A percentile compares a stretch with the other conserved stretches of the same genome.
phyloP scores from a whole-genome alignment of 2,888 invertebrate species.

The Pelosia muscerda region DNA sequence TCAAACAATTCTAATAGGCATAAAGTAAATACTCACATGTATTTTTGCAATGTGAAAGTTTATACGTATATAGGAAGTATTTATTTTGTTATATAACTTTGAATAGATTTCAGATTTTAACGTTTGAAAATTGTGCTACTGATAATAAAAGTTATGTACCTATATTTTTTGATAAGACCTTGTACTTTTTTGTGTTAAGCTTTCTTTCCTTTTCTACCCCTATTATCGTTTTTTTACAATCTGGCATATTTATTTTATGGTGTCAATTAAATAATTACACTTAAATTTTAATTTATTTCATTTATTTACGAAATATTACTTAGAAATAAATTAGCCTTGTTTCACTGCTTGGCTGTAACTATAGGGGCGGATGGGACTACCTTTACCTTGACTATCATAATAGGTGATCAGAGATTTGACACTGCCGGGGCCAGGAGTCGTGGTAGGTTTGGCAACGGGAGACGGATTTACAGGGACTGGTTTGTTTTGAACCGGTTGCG shows the following conservation, averaged over 20 bases:
- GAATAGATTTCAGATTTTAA: not conserved
- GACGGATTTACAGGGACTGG: constrained; percentile 70
- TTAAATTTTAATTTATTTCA: not conserved
- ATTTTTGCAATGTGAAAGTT: not conserved
- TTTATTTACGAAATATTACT: constrained; percentile 5
- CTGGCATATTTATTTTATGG: too few species aligned
- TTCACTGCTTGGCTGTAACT: constrained; percentile 82
- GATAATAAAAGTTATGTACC: too few species aligned
- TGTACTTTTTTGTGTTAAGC: too few species aligned
- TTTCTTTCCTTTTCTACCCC: too few species aligned
- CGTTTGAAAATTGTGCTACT: not conserved
- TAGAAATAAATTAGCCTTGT: constrained; percentile 65
- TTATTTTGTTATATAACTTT: not conserved
- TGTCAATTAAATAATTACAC: not conserved
- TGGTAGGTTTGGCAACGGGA: constrained; percentile 61
- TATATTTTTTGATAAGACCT: too few species aligned
- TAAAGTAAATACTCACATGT: not conserved
- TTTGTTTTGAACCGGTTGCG: constrained; percentile 51
- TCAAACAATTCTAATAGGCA: not conserved
- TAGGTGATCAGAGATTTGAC: constrained; percentile 77
- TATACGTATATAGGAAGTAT: not conserved
- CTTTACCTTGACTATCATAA: constrained; percentile 79
- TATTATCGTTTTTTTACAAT: too few species aligned
- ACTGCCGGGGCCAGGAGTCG: constrained; percentile 78
- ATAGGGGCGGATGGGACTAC: constrained; percentile 77